Evolutionary conservation across 2,797 vertebrate genomes (phyloP).

Genomic region (Thamnophis elegans): DNA sequence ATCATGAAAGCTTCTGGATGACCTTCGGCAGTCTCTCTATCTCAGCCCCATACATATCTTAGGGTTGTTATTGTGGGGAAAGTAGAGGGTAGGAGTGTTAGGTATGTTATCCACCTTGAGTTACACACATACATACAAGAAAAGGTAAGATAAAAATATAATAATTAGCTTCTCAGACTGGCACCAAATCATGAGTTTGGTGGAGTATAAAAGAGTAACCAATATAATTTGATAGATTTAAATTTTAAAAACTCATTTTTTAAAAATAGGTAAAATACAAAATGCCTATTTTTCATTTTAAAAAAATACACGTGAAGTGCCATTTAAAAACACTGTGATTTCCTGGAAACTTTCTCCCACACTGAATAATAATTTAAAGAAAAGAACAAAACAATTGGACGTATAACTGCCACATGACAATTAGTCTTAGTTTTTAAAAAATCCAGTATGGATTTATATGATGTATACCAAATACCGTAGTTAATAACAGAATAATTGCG

Average conservation of each 20-base stretch:
- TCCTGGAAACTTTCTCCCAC: background rate
- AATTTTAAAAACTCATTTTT: background rate
- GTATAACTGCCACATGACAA: background rate
- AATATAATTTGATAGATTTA: background rate
- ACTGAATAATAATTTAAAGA: background rate
- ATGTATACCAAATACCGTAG: background rate
- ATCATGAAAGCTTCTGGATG: background rate
- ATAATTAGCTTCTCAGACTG: background rate
- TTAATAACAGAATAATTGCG: background rate
- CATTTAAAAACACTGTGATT: background rate
- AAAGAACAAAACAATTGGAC: background rate
- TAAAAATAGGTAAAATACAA: background rate
- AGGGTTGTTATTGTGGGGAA: background rate
- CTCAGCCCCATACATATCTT: background rate
- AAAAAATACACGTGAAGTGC: background rate
- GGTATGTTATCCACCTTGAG: background rate
- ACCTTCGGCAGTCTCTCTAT: background rate
- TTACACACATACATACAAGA: background rate
- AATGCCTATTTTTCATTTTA: background rate
- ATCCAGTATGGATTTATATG: background rate
- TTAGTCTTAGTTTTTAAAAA: background rate
- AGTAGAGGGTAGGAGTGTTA: background rate
- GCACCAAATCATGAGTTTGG: background rate
- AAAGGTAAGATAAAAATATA: background rate
- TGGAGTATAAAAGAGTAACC: background rate